phyloP scores from a whole-genome alignment of 2,113 vertebrate species.

The Stegostoma tigrinum region DNA sequence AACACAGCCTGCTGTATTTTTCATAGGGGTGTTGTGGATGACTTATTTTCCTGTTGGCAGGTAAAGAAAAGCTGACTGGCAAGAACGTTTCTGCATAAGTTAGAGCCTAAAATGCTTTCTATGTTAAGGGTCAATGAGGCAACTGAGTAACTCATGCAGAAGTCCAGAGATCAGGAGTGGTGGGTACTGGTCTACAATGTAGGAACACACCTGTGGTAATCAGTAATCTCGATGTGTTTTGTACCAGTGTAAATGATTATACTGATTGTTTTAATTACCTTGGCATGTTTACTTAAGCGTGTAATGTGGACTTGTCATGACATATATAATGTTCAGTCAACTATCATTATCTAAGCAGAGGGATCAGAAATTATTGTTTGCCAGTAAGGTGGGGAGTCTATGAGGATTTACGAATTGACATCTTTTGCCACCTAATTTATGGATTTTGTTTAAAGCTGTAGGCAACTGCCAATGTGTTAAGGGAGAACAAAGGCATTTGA shows the following conservation, averaged over 20 bases:
- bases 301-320: background rate
- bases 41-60: slow-evolving; percentile 4
- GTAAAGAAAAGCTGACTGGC: background rate
- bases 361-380: background rate
- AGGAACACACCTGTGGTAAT: background rate
- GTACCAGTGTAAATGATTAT: background rate
- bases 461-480: background rate
- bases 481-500: background rate
- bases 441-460: background rate
- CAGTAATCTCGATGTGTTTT: background rate
- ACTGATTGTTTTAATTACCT: background rate
- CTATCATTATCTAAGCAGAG: background rate
- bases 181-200: background rate
- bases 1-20: background rate
- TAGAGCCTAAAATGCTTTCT: background rate
- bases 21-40: background rate
- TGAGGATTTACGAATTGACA: background rate
- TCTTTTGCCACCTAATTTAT: background rate
- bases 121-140: background rate
- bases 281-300: background rate
- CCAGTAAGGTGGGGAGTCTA: background rate
- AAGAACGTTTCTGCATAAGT: background rate
- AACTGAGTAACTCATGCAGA: background rate
- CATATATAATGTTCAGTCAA: background rate
- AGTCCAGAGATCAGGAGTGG: background rate